These are phyloP conservation scores for Diachasmimorpha longicaudata DNA, from an alignment of 1,140 invertebrate genomes.

Conservation along the genomic window DNA sequence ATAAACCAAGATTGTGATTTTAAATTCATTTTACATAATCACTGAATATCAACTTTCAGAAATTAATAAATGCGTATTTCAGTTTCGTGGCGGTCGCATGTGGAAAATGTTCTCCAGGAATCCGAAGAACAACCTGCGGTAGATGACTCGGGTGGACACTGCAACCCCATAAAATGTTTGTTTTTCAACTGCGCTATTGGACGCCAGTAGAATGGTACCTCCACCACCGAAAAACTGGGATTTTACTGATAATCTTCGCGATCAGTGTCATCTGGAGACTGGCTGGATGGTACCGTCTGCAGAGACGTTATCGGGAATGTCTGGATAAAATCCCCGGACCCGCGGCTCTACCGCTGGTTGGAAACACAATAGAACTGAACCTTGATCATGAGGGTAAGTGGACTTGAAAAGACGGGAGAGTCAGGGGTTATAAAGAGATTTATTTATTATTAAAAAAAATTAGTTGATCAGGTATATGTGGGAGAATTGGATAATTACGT, in stretches of 20 bases:
- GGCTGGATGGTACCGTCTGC: slow-evolving; percentile 51
- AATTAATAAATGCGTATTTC: too few relatives aligned
- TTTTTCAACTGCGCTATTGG: slow-evolving; percentile 38
- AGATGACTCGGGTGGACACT: too few relatives aligned
- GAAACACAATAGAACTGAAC: not conserved
- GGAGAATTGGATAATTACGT: too few relatives aligned
- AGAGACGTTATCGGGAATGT: slow-evolving; percentile 53
- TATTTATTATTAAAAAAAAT: too few relatives aligned
- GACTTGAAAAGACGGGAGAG: not conserved
- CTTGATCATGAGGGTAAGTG: not conserved
- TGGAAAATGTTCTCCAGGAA: too few relatives aligned
- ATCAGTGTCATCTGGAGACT: slow-evolving; percentile 22
- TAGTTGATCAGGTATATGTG: too few relatives aligned
- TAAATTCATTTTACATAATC: too few relatives aligned
- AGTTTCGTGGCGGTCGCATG: too few relatives aligned
- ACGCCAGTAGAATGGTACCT: not conserved
- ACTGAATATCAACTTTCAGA: too few relatives aligned
- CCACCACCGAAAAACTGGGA: slow-evolving; percentile 8
- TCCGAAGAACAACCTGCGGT: too few relatives aligned
- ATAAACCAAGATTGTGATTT: not conserved
- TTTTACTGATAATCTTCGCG: slow-evolving; percentile 21
- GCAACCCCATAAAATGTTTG: slow-evolving; percentile 14
- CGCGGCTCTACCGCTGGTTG: slow-evolving; percentile 60
- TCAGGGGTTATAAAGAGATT: too few relatives aligned
- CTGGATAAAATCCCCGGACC: slow-evolving; percentile 67